Base-by-base conservation (phyloP, 2,888 invertebrate genomes). In the Loripinus fragilis region DNA sequence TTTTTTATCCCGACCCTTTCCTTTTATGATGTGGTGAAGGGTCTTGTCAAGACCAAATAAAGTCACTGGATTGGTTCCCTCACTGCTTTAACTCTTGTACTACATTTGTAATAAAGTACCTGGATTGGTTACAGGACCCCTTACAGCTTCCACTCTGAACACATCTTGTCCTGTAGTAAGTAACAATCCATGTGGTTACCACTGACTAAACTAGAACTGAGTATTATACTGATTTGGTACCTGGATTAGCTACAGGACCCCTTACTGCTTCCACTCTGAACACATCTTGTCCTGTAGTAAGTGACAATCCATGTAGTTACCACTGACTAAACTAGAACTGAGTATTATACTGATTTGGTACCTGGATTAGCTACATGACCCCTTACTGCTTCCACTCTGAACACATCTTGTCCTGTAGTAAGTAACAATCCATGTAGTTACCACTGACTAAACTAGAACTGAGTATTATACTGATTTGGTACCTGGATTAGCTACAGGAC, bases 111-210 rank as follows among this genome's bases (percentile, higher is more conserved):
- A n/a, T n/a, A n/a, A n/a, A n/a, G n/a, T n/a, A 67, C 69, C 10
- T 78, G 71, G 45, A 84, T 85, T 5, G 8, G 8, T 28, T 7
- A 28, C 7, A 28, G 25, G 55, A 3, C 55, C 55, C 28, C 25
- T 55, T 7, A 17, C 10, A 8, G 5, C 28, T 7, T 83, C 85
- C 25, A 83, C 78, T 67, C 74, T 85, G 38, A 88, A 74, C 17
- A 91, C 86, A 38, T 79, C 68, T 66, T 87, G 86, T 30, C 91
- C 91, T 23, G 88, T 86, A 10, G 83, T 86, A 38, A 91, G 85
- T 7, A 91, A 91, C 35, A 88, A 79, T 25, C 83, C 84, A 20
- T 78, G 80, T 12, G 90, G 52, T 76, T 69, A 12, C 91, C 90
- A 33, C 85, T 82, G 52, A n/a, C n/a, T n/a, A n/a, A n/a, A n/a